Evolutionary conservation across 2,888 invertebrate genomes (phyloP).

Genomic region (Psylliodes chrysocephalus): DNA sequence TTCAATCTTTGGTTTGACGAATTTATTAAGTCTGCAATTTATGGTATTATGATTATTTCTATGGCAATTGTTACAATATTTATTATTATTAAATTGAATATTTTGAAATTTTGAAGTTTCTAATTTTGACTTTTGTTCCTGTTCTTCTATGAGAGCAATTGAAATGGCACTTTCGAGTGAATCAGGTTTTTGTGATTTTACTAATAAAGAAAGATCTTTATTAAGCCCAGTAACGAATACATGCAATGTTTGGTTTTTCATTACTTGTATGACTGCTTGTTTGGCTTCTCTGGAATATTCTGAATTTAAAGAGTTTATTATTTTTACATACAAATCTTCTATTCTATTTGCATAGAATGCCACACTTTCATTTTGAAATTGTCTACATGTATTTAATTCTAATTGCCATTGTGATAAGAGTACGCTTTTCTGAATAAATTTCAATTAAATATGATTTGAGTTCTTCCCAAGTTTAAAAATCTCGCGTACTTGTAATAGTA

Average conservation of each 20-base stretch:
- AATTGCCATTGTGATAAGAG: conserved; percentile 52
- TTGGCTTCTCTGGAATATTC: conserved; percentile 8
- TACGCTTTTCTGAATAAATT: conserved; percentile 46
- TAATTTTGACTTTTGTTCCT: conserved; percentile 28
- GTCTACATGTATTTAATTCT: conserved; percentile 51
- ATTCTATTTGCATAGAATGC: conserved; percentile 29
- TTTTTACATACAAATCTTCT: conserved; percentile 8
- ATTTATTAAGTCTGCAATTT: conserved; percentile 20
- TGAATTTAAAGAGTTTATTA: conserved; percentile 9
- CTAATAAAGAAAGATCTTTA: conserved; percentile 15
- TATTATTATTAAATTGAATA: conserved; percentile 21
- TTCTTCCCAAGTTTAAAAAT: conserved; percentile 40
- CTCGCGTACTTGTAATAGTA: conserved; percentile 37
- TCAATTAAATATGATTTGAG: conserved; percentile 17
- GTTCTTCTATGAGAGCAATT: conserved; percentile 35
- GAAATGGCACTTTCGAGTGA: conserved; percentile 36
- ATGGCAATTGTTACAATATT: conserved; percentile 15
- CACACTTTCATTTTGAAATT: conserved; percentile 46
- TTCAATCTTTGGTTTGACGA: conserved; percentile 2
- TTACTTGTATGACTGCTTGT: conserved; percentile 15
- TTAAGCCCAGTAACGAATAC: conserved; percentile 33
- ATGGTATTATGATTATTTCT: conserved; percentile 22
- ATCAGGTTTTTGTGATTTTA: conserved; percentile 12
- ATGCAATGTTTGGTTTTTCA: conserved; percentile 31
- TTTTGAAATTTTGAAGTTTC: conserved; percentile 19